These are phyloP conservation scores for Endotricha flammealis DNA, from an alignment of 2,888 invertebrate genomes.

Conservation along the genomic window DNA sequence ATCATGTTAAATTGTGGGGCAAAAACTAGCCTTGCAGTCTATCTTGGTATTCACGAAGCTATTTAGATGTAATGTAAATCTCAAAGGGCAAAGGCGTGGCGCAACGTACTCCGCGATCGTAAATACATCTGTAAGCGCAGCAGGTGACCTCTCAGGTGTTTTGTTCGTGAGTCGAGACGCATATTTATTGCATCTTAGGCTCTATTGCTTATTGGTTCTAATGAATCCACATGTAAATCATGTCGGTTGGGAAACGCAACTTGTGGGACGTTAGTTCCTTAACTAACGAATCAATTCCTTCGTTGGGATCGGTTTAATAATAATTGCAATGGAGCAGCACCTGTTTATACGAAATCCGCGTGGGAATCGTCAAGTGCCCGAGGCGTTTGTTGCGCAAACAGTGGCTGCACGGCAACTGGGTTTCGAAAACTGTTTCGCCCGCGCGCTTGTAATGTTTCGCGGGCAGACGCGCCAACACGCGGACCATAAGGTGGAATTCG, in stretches of 20 bases:
- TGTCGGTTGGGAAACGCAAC: conserved; percentile 23
- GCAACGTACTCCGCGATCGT: conserved; percentile 46
- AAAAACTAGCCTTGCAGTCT: conserved; percentile 41
- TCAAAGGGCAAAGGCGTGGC: conserved; percentile 69
- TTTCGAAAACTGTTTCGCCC: conserved; percentile 26
- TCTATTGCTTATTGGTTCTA: conserved; percentile 32
- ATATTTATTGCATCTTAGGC: conserved; percentile 53
- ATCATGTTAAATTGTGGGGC: conserved; percentile 1
- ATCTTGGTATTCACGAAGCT: conserved; percentile 48
- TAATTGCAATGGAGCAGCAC: conserved; percentile 56
- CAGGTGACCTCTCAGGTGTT: conserved; percentile 69
- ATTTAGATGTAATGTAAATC: conserved; percentile 61
- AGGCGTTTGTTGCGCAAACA: conserved; percentile 54
- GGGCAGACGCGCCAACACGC: conserved; percentile 1
- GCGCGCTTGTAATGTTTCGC: conserved; percentile 9
- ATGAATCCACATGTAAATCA: conserved; percentile 33
- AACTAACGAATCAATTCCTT: conserved; percentile 15
- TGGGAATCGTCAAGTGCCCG: conserved; percentile 61
- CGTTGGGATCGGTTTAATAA: conserved; percentile 22
- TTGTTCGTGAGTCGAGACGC: conserved; percentile 54
- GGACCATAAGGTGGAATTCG: not conserved
- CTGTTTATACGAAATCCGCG: conserved; percentile 73
- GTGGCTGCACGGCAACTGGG: conserved; percentile 22
- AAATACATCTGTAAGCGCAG: conserved; percentile 69
- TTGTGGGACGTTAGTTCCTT: conserved; percentile 8